These are phyloP conservation scores for Xerus inauris DNA, from an alignment of 2,113 vertebrate species.

Conservation along the genomic window DNA sequence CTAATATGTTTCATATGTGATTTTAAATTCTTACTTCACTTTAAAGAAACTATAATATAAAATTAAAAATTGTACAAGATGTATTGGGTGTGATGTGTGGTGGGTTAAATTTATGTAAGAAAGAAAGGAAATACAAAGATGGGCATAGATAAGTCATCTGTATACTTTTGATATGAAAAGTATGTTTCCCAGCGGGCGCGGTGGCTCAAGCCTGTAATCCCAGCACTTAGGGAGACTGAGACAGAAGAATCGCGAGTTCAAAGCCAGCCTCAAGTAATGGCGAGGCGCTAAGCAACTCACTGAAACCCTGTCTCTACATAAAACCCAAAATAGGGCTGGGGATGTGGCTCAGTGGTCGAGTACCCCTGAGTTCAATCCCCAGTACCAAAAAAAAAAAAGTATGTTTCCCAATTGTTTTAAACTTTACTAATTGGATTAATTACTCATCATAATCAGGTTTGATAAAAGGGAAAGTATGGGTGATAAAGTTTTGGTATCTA, in stretches of 20 bases:
- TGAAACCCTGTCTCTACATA: too few species aligned
- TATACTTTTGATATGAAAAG: background rate
- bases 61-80: background rate
- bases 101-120: background rate
- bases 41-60: background rate
- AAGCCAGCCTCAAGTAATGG: too few species aligned
- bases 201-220: too few species aligned
- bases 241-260: too few species aligned
- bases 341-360: too few species aligned
- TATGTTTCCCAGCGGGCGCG: background rate
- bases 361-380: too few species aligned
- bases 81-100: background rate
- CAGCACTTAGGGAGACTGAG: too few species aligned
- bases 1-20: background rate
- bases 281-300: too few species aligned
- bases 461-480: background rate
- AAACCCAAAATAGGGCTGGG: too few species aligned
- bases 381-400: too few species aligned
- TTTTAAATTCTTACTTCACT: background rate
- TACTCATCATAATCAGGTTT: background rate
- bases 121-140: background rate
- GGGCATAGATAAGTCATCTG: background rate
- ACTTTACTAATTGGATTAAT: background rate
- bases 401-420: background rate
- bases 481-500: background rate